Evolutionary conservation across 1,140 invertebrate species (phyloP), one percentile per base, ranked within the genome.

Genomic region (Sipha flava): DNA sequence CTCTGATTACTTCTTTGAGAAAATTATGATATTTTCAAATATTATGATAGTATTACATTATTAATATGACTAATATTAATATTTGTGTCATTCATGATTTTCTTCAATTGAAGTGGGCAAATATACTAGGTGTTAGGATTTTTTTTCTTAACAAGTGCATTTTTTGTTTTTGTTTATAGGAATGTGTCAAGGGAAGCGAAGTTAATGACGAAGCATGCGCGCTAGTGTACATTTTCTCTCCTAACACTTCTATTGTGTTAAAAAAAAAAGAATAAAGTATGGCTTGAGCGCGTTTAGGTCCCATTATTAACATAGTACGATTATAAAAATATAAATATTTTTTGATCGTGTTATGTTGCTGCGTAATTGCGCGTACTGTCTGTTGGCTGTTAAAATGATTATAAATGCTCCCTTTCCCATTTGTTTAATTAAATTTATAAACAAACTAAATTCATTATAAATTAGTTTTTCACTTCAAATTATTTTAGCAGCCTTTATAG

Each of bases 81-180:
- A 10, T 70, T 40, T 23, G 26, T 14, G 7, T n/a, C n/a, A 29
- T 1, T 77, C 73, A 59, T 77, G 21, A 59, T 77, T 59, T 77
- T 77, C 49, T 77, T 34, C 21, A n/a, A 59, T 26, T 57, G 34
- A 77, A 77, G 73, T 77, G 16, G 73, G 21, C 21, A 37, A 77
- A 77, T 40, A 31, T 52, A 14, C 43, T 77, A 77, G 73, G 37
- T 57, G 73, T 26, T 77, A 77, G 73, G 73, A 77, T 40, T 77
- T 77, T 77, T 77, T 77, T 77, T 77, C 73, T 77, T 77, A 77
- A 54, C 73, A 77, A 77, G 34, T 77, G 52, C 73, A 77, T 77
- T 77, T 73, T 77, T 77, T 77, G 72, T 75, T 75, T 75, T 75
- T 75, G 73, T 77, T 77, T 77, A 77, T 77, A 77, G 73, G 73